phyloP scores from a whole-genome alignment of 2,113 vertebrate genomes.

The Pomatorhinus ruficollis region DNA sequence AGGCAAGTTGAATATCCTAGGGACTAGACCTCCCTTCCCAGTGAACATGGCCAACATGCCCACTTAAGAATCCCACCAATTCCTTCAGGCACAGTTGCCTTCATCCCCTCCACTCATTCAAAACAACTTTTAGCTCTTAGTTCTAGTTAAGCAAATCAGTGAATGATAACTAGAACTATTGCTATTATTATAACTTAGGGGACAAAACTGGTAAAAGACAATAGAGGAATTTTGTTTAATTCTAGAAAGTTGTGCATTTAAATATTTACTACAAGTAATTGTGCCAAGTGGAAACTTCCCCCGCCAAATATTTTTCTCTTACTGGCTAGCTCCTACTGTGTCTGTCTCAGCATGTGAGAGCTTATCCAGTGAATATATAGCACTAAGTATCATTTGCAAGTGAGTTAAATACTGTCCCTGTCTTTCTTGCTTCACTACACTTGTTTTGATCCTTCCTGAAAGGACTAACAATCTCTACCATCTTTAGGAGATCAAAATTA shows the following conservation, averaged over 20 bases:
- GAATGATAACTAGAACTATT: not conserved
- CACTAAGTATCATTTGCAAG: not conserved
- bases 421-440: not conserved
- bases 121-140: not conserved
- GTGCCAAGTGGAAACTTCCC: not conserved
- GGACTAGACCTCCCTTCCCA: not conserved
- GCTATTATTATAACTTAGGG: not conserved
- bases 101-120: not conserved
- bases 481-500: not conserved
- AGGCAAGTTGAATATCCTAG: not conserved
- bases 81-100: not conserved
- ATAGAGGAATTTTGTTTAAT: not conserved
- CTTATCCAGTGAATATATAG: not conserved
- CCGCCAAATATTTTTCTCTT: not conserved
- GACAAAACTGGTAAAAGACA: not conserved
- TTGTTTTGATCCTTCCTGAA: not conserved
- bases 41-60: not conserved
- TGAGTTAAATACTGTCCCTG: not conserved
- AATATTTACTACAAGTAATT: not conserved
- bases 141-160: not conserved
- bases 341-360: not conserved
- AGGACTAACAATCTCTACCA: not conserved
- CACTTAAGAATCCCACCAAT: fast-evolving
- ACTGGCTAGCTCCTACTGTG: not conserved
- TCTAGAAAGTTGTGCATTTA: not conserved